Evolutionary conservation across 2,797 vertebrate genomes (phyloP), one percentile per base, ranked within the genome.

Genomic region (Distichodus sexfasciatus): DNA sequence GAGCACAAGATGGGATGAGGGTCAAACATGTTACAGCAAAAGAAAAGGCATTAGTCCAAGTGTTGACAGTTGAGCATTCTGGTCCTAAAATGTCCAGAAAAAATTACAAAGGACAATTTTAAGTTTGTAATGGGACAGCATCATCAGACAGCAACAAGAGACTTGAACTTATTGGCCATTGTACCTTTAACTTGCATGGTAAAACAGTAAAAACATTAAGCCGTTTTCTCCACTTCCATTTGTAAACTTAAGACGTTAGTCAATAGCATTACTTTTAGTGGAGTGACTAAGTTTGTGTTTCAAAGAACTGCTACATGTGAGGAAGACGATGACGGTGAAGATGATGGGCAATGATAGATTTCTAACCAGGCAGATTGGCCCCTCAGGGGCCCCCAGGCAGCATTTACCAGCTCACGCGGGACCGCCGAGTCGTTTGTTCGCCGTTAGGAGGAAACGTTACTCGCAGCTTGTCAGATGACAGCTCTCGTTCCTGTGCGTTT

Each of bases 371-470:
- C 36, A 58, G 29, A 54, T 41, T 66, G 68, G 48, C 31, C 67
- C 46, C 60, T 12, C 47, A 40, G 67, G 54, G 40, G 14, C 46
- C 48, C 26, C 55, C 29, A 23, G 47, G 73, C 58, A n/a, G 19
- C 38, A 51, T 28, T 8, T 0, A 1, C 19, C 36, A 23, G 46
- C 48, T 74, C 26, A 44, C 59, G 24, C 12, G 35, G 71, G 47
- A 71, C 41, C 28, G 23, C 40, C 24, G 2, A 43, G 9, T 51
- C 14, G 2, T 71, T 33, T 60, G 31, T 15, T 60, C 59, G 28
- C 21, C 38, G 57, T 70, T 70, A 73, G 40, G 15, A 76, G 70
- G 73, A 76, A 63, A 50, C 38, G 57, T 29, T 14, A 17, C 50
- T 72, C 65, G 51, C 29, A 2, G 19, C 33, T 33, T 53, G 51